A percentile compares a stretch with the other conserved stretches of the same genome.
phyloP scores from a whole-genome alignment of 2,113 vertebrate species.

The Cyprinodon tularosa region DNA sequence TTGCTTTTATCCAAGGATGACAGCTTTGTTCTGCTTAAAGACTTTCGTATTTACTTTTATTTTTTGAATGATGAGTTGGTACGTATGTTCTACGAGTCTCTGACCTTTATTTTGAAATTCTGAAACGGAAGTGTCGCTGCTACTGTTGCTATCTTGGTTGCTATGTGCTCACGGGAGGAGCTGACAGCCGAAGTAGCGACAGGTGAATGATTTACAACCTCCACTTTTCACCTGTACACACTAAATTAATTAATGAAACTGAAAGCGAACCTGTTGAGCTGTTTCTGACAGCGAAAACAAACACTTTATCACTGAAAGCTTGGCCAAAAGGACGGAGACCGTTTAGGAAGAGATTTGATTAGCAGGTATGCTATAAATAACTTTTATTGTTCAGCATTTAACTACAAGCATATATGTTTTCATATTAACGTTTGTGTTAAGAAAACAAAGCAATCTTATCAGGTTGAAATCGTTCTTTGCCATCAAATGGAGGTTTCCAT shows the following conservation, averaged over 20 bases:
- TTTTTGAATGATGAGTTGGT: too few relatives aligned
- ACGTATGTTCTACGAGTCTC: too few relatives aligned
- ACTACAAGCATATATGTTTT: background rate
- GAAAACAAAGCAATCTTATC: background rate
- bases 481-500: background rate
- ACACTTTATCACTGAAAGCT: background rate
- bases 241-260: background rate
- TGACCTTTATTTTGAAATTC: conserved; percentile 41
- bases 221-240: conserved; percentile 17
- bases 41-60: too few relatives aligned
- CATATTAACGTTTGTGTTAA: background rate
- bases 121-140: conserved; percentile 9
- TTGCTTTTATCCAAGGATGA: background rate
- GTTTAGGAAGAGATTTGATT: conserved; percentile 48
- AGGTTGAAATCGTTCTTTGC: background rate
- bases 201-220: conserved; percentile 62
- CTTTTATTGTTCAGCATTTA: conserved; percentile 5
- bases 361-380: conserved; percentile 72
- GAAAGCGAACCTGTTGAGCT: background rate
- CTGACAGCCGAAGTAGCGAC: conserved; percentile 34
- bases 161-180: conserved; percentile 34
- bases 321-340: conserved; percentile 11
- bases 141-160: background rate
- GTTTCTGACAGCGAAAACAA: background rate
- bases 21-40: background rate